Conservation (phyloP, 2,888 invertebrate species). For the Trichopoda pennipes region DNA sequence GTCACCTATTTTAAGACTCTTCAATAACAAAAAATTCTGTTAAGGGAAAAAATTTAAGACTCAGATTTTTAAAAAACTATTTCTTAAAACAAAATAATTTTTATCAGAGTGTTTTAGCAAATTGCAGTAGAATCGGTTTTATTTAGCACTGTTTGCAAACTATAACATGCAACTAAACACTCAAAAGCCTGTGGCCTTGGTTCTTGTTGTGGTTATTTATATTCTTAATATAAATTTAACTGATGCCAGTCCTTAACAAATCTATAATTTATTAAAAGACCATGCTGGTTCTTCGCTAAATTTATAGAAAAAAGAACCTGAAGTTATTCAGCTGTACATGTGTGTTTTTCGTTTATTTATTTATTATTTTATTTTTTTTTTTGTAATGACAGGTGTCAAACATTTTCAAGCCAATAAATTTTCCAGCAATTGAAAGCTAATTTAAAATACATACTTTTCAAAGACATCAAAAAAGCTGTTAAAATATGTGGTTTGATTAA, state of each 20-base stretch:
- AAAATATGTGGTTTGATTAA: no score
- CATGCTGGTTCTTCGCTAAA: neutral
- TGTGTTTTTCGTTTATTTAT: conserved; percentile 7
- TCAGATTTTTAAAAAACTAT: no score
- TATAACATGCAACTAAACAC: no score
- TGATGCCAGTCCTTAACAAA: neutral
- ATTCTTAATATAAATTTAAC: neutral
- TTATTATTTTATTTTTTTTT: no score
- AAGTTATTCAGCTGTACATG: conserved; percentile 21
- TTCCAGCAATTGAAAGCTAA: conserved; percentile 58
- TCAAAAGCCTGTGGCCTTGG: no score
- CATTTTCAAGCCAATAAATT: conserved; percentile 63
- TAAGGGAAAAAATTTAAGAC: no score
- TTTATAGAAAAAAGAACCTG: neutral
- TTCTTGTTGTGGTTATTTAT: neutral
- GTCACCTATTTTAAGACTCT: no score
- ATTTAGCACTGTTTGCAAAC: no score
- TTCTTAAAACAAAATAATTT: no score
- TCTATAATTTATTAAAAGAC: neutral
- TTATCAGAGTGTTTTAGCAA: no score
- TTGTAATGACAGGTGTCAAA: conserved; percentile 61
- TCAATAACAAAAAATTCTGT: no score
- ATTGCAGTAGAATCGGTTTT: no score
- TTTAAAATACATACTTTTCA: conserved; percentile 48
- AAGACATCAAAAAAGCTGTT: neutral